phyloP scores from a whole-genome alignment of 2,888 invertebrate species.

The Habrosyne pyritoides region DNA sequence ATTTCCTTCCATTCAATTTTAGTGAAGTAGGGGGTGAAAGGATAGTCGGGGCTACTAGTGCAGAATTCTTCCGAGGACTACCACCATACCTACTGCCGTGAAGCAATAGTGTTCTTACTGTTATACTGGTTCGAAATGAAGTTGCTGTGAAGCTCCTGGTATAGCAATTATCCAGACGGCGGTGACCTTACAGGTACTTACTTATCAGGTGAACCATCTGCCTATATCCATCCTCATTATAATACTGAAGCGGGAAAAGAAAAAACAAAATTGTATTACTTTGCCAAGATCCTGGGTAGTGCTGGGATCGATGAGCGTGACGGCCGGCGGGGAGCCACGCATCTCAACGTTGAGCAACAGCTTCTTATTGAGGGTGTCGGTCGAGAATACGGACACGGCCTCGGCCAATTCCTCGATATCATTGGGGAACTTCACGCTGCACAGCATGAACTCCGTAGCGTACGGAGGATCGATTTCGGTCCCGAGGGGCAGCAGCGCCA shows the following conservation, averaged over 20 bases:
- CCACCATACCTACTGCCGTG: too few species aligned
- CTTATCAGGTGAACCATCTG: too few species aligned
- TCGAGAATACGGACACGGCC: conserved; percentile 87
- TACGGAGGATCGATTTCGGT: conserved; percentile 88
- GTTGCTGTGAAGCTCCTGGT: too few species aligned
- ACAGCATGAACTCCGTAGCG: conserved; percentile 94
- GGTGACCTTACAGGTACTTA: too few species aligned
- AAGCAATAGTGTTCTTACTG: too few species aligned
- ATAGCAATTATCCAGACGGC: too few species aligned
- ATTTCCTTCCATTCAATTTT: too few species aligned
- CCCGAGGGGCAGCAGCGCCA: conserved; percentile 92
- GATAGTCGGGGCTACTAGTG: too few species aligned
- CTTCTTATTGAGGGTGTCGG: conserved; percentile 88
- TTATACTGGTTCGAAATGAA: too few species aligned
- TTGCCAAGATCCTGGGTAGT: conserved; percentile 81
- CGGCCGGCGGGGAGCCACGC: conserved; percentile 82
- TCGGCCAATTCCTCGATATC: conserved; percentile 94
- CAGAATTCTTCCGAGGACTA: too few species aligned
- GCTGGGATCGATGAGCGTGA: conserved; percentile 78
- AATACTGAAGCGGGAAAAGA: neutral
- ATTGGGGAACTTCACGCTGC: conserved; percentile 91
- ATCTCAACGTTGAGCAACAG: conserved; percentile 93
- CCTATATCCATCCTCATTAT: neutral
- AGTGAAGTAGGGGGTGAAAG: too few species aligned
- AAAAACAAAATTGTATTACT: conserved; percentile 38